These are phyloP conservation scores for zebrafish (Danio rerio) DNA, from an alignment of 2,113 vertebrate genomes.

Conservation along the genomic window GRCz12tu NC_133186.1:24926001-24926500, in stretches of 20 bases:
- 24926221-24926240: neutral
- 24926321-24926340: slow-evolving; percentile 24
- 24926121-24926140: neutral
- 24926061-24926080: slow-evolving; percentile 36
- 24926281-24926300: slow-evolving; percentile 10
- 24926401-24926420: neutral
- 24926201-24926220: neutral
- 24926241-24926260: slow-evolving; percentile 44
- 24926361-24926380: neutral
- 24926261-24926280: slow-evolving; percentile 41
- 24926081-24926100: slow-evolving; percentile 33
- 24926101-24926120: slow-evolving; percentile 30
- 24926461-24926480: slow-evolving; percentile 9
- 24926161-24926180: neutral
- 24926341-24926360: slow-evolving; percentile 6
- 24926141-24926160: neutral
- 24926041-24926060: slow-evolving; percentile 29
- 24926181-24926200: neutral
- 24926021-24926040: slow-evolving; percentile 17
- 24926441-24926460: slow-evolving; percentile 13
- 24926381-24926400: slow-evolving; percentile 11
- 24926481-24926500: neutral
- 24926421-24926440: slow-evolving; percentile 11
- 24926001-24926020: slow-evolving; percentile 28
- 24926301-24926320: slow-evolving; percentile 42